Conservation (phyloP, 2,888 invertebrate species). For the Eupithecia pulchellata region DNA sequence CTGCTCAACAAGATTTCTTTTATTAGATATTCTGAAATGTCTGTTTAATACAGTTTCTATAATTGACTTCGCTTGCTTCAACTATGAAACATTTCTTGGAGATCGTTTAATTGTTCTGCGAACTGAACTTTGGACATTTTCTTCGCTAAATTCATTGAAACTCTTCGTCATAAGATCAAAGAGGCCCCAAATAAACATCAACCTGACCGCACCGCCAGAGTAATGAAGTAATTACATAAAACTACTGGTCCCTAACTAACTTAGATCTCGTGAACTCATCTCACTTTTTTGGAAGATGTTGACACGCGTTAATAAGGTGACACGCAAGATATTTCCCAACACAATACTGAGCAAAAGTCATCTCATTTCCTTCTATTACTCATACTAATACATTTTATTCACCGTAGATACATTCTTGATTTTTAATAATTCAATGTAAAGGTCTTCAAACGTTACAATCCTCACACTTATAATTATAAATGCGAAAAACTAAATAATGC, state of each 20-base stretch:
- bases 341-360: neutral
- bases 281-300: neutral
- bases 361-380: neutral
- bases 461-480: too few species aligned
- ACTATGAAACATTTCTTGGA: neutral
- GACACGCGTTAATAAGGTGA: too few species aligned
- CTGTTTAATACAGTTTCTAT: neutral
- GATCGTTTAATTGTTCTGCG: neutral
- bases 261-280: neutral
- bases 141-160: neutral
- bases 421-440: too few species aligned
- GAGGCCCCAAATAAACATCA: neutral
- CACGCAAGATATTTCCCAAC: too few species aligned
- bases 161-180: neutral
- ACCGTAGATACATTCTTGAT: too few species aligned
- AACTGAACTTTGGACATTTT: neutral
- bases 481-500: too few species aligned
- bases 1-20: too few species aligned
- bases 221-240: slow-evolving; percentile 1
- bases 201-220: neutral
- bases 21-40: neutral
- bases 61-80: neutral
- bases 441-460: too few species aligned
- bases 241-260: neutral
- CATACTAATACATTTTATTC: too few species aligned